A percentile compares a stretch with the other conserved stretches of the same genome.
Evolutionary conservation across 1,140 invertebrate genomes (phyloP).

Genomic region (Penaeus indicus): DNA sequence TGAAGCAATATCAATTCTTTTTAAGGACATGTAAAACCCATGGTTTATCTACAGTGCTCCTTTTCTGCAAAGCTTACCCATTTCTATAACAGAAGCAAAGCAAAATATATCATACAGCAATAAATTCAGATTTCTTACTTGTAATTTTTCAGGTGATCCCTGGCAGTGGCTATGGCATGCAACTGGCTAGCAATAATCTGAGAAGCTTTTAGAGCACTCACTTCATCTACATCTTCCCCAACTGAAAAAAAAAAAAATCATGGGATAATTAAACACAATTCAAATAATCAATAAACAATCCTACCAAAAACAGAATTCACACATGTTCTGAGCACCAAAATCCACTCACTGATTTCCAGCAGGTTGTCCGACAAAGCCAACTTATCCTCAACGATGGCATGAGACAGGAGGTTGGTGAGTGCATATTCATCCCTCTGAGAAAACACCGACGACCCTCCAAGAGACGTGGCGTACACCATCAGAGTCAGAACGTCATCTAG

Average conservation of each 20-base stretch:
- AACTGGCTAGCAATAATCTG: slow-evolving; percentile 46
- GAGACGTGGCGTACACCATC: slow-evolving; percentile 76
- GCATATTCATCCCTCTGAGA: slow-evolving; percentile 73
- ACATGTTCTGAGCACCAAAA: neutral
- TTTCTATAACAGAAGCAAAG: no score
- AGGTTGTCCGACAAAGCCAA: slow-evolving; percentile 45
- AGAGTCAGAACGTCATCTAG: slow-evolving; percentile 77
- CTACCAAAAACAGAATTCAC: no score
- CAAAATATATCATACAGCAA: no score
- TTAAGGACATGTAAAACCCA: no score
- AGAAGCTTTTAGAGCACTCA: slow-evolving; percentile 51
- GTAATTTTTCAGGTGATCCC: slow-evolving; percentile 59
- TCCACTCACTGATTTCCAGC: slow-evolving; percentile 49
- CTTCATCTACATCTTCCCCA: slow-evolving; percentile 61
- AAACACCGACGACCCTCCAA: slow-evolving; percentile 73
- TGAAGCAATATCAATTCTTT: no score
- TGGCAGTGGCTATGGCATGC: slow-evolving; percentile 46
- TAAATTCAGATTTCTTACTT: slow-evolving; percentile 29
- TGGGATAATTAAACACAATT: neutral
- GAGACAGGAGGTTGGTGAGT: slow-evolving; percentile 73
- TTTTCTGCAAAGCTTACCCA: no score
- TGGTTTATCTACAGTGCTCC: no score
- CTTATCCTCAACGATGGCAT: slow-evolving; percentile 76
- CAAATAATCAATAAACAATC: neutral
- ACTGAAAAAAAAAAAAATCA: slow-evolving; percentile 36